Evolutionary conservation across 1,140 invertebrate species (phyloP).

Genomic region (Macrobrachium rosenbergii): DNA sequence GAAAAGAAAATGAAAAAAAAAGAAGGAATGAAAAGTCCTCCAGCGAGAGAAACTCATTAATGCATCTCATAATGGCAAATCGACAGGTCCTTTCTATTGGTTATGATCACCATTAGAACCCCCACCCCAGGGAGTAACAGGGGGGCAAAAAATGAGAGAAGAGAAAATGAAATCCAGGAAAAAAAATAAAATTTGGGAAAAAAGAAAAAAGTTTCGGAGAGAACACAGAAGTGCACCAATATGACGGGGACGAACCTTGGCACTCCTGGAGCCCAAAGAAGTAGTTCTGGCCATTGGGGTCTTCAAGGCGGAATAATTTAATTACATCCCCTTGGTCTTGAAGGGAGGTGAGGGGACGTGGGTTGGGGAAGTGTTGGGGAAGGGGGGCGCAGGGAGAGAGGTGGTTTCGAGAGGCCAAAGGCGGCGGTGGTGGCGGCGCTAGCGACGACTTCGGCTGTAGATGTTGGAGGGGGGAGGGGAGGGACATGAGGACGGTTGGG

Average conservation of each 20-base stretch:
- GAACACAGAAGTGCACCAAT: background rate
- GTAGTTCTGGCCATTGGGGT: too few species aligned
- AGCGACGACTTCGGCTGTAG: background rate
- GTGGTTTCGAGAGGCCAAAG: background rate
- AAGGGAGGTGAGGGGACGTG: background rate
- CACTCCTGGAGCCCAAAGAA: too few species aligned
- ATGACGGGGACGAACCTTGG: slow-evolving; percentile 3
- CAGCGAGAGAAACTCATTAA: slow-evolving; percentile 4
- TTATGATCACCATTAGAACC: too few species aligned
- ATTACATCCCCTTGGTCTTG: background rate
- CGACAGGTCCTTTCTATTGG: too few species aligned
- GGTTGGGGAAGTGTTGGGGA: background rate
- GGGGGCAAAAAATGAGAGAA: background rate
- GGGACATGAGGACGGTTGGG: too few species aligned
- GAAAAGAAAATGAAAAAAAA: background rate
- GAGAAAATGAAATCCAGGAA: background rate
- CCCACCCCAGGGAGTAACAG: background rate
- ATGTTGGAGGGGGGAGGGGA: too few species aligned
- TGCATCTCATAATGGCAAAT: too few species aligned
- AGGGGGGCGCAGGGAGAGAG: background rate
- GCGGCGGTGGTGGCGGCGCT: background rate
- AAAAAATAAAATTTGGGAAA: background rate
- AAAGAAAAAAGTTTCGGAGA: background rate
- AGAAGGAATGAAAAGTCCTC: background rate
- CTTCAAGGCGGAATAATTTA: too few species aligned